Base-by-base conservation (phyloP, 2,797 vertebrate genomes). In the Anabas testudineus region DNA sequence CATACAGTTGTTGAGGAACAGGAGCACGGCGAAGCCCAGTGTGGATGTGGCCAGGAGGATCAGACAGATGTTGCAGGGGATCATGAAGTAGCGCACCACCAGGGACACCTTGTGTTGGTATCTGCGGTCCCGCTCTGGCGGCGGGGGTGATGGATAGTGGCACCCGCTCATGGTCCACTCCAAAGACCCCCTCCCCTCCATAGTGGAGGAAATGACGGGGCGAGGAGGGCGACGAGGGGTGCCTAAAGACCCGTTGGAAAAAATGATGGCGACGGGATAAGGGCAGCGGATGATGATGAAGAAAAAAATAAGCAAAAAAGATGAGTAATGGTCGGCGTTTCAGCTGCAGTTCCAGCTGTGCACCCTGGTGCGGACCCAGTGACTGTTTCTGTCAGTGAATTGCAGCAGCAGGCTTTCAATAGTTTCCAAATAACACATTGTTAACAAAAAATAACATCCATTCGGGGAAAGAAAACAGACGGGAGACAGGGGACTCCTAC, bases 1-100 rank as follows among this genome's bases (percentile, higher is more conserved):
- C 97, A 78, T 98, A 99, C 98, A 99, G 91, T 96, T 97, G 89
- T 96, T 98, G 92, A 99, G 97, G 93, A 98, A 98, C 59, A 99
- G 96, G 53, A 99, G 95, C 71, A 97, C 96, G 0, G 98, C 97
- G 34, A 98, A 97, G 67, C 96, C 97, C 84, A 99, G 94, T 0
- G 97, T 98, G 7, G 96, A 96, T 0, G 95, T 96, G 80, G 98
- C 98, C 94, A 99, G 91, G 76, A 99, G 96, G 88, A 99, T 99
- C 84, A 99, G 94, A 88, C 98, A 99, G 90, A 97, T 97, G 93
- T 99, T 99, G 94, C 98, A 99, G 1, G 98, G 97, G 80, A 99
- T 96, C 96, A 97, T 99, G 89, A 99, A 97, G 84, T 97, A 98
- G 0, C 97, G 96, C 65, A 99, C 97, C 77, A 98, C 96, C 94